These are phyloP conservation scores for Hippocampus comes DNA, from an alignment of 2,113 vertebrate genomes.

Conservation along the genomic window DNA sequence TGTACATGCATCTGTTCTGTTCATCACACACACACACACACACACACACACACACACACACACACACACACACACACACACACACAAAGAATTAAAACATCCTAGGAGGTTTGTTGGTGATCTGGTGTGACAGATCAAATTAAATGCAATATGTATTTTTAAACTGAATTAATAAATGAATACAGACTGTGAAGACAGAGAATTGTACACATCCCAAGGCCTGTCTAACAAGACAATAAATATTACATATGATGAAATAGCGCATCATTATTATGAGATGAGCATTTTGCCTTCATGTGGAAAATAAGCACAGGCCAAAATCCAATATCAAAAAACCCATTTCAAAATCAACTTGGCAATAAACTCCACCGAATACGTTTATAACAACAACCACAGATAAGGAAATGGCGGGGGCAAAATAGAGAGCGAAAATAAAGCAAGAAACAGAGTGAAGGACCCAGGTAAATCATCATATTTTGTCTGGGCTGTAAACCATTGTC, in stretches of 20 bases:
- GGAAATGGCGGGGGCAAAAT: neutral
- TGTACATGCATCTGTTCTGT: too few species aligned
- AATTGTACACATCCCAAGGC: neutral
- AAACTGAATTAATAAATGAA: neutral
- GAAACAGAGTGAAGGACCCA: conserved; percentile 17
- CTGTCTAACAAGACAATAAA: conserved; percentile 10
- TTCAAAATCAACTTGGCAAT: conserved; percentile 52
- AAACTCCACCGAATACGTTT: conserved; percentile 51
- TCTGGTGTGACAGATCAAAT: neutral
- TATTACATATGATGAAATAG: conserved; percentile 3
- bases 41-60: too few species aligned
- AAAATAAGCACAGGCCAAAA: conserved; percentile 37
- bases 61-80: too few species aligned
- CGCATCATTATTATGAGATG: conserved; percentile 3
- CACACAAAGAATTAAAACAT: conserved; percentile 28
- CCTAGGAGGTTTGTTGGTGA: conserved; percentile 28
- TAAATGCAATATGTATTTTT: neutral
- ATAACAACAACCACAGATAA: conserved; percentile 34
- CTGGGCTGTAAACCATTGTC: conserved; percentile 42
- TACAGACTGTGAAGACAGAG: neutral
- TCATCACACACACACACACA: too few species aligned
- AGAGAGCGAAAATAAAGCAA: neutral
- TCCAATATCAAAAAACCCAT: conserved; percentile 53
- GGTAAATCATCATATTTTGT: conserved; percentile 48
- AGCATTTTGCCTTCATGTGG: conserved; percentile 36